A percentile compares a stretch with the other conserved stretches of the same genome.
phyloP scores from a whole-genome alignment of 2,888 invertebrate species.

The Taenaris catops region DNA sequence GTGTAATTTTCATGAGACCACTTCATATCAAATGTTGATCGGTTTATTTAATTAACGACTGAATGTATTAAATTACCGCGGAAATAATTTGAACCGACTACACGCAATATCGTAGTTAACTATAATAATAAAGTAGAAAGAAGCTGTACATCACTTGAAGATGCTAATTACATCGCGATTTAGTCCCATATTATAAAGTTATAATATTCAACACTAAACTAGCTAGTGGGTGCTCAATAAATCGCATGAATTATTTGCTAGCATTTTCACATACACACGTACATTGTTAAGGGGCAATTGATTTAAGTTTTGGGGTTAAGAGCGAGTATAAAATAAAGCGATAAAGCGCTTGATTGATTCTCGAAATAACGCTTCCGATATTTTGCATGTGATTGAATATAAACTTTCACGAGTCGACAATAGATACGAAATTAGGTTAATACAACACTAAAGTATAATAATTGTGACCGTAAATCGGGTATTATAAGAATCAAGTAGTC shows the following conservation, averaged over 20 bases:
- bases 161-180: conserved; percentile 26
- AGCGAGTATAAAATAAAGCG: conserved; percentile 16
- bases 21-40: conserved; percentile 15
- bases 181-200: conserved; percentile 22
- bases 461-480: conserved; percentile 4
- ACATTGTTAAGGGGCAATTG: conserved; percentile 6
- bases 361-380: conserved; percentile 10
- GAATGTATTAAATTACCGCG: conserved; percentile 21
- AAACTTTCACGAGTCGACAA: conserved; percentile 17
- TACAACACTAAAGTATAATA: conserved; percentile 12
- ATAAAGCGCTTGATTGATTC: conserved; percentile 18
- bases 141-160: conserved; percentile 26
- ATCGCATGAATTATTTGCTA: conserved; percentile 9
- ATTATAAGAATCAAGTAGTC: conserved; percentile 7
- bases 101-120: conserved; percentile 42
- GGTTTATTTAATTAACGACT: conserved; percentile 28
- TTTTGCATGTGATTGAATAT: conserved; percentile 5
- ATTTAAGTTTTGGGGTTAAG: conserved; percentile 17
- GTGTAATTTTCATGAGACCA: conserved; percentile 10
- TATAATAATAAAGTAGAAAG: conserved; percentile 27
- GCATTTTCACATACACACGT: conserved; percentile 7
- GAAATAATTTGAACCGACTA: conserved; percentile 33
- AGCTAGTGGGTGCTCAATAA: conserved; percentile 9
- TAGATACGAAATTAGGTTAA: conserved; percentile 14
- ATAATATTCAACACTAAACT: conserved; percentile 21